These are phyloP conservation scores for Hirudinaria manillensis DNA, from an alignment of 2,888 invertebrate species.

Conservation along the genomic window DNA sequence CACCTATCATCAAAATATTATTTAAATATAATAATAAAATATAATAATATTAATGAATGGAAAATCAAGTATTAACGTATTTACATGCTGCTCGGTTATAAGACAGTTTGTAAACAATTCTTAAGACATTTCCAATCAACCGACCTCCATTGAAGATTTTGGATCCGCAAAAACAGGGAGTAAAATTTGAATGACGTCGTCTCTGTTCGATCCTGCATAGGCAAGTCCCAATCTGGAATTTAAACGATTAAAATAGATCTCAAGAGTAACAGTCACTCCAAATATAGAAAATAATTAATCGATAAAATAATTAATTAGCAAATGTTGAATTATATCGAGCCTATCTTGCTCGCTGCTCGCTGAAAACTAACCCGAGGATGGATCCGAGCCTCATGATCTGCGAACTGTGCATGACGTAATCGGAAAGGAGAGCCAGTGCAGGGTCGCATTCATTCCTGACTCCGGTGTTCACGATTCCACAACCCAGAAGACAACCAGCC, in stretches of 20 bases:
- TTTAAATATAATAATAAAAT: neutral
- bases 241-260: neutral
- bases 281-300: too few species aligned
- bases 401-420: constrained; percentile 81
- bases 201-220: constrained; percentile 90
- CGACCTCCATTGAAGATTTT: constrained; percentile 74
- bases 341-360: neutral
- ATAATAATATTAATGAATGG: neutral
- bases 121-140: constrained; percentile 16
- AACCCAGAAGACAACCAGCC: constrained; percentile 88
- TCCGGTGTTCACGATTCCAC: constrained; percentile 94
- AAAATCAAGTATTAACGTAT: too few species aligned
- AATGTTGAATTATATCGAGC: neutral
- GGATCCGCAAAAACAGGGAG: constrained; percentile 75
- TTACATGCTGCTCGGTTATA: neutral
- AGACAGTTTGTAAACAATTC: neutral
- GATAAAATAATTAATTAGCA: neutral
- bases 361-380: constrained; percentile 56
- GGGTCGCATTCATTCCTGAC: constrained; percentile 97
- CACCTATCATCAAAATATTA: constrained; percentile 45
- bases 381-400: constrained; percentile 75
- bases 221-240: constrained; percentile 71
- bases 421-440: constrained; percentile 85
- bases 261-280: too few species aligned
- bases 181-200: constrained; percentile 74